Base-by-base conservation (phyloP, 2,113 vertebrate genomes). In the Sinocyclocheilus maitianheensis region DNA sequence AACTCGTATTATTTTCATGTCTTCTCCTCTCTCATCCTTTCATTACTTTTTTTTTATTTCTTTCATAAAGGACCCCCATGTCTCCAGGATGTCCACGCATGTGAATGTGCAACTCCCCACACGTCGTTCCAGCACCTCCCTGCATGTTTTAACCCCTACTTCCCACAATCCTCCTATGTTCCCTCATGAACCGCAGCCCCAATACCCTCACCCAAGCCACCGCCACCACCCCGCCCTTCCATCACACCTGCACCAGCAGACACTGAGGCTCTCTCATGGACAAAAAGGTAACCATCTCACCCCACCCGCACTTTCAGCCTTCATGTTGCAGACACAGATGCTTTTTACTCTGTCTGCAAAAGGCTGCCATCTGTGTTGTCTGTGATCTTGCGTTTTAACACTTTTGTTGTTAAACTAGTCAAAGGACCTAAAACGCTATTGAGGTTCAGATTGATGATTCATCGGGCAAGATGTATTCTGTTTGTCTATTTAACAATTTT, bases 251-350 rank as follows among this genome's bases (percentile, higher is more conserved):
- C 92, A 93, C 93, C 93, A 91, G 95, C 96, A 96, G 94, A 94
- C 95, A 77, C 72, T 89, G 83, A 86, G 83, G 74, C 90, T 96
- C 87, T 91, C 95, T 93, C 94, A 92, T 95, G 97, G 95, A 93
- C 90, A 2, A 90, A 92, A 96, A 98, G 97, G 97, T 99, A 97
- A 98, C 93, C 60, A 40, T 46, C 79, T 80, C 62, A 67, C 53
- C 60, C 80, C 12, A 51, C 13, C n/a, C 11, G 20, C 5, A 18
- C 14, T 8, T 77, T 30, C 55, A 84, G 22, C 22, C 63, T 78
- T 13, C 30, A 43, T 46, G 65, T 63, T 30, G 48, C 22, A 77
- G 24, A 62, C 53, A 75, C 13, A 37, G 37, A 40, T 22, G 46
- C 3, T 62, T 62, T 60, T 60, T n/a, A 34, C 16, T 26, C 84